phyloP scores from a whole-genome alignment of 2,113 vertebrate genomes.

The Lagopus muta region DNA sequence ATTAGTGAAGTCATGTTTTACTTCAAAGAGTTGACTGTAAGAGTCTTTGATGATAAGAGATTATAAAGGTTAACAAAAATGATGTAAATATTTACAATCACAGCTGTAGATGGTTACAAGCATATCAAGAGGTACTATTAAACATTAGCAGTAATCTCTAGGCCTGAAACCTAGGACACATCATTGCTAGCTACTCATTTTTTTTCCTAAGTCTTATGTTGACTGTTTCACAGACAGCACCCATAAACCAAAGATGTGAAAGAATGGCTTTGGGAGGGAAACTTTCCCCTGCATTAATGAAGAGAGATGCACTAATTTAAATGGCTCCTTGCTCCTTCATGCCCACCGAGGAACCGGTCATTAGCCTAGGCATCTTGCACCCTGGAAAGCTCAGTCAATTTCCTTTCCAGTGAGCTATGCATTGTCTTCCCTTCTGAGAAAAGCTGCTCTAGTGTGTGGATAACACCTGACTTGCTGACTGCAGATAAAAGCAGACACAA shows the following conservation, averaged over 20 bases:
- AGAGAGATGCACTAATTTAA: background rate
- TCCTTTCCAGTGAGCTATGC: background rate
- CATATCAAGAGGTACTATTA: background rate
- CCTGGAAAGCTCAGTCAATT: background rate
- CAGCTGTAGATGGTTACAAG: background rate
- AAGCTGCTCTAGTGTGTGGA: background rate
- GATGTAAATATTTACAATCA: background rate
- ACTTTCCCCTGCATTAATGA: rapidly evolving
- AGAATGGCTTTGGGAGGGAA: background rate
- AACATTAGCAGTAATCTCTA: background rate
- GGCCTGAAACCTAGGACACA: background rate
- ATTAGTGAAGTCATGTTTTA: background rate
- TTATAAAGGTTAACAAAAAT: background rate
- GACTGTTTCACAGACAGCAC: background rate
- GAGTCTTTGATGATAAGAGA: background rate
- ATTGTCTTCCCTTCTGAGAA: background rate
- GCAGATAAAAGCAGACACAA: background rate
- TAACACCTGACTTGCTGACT: background rate
- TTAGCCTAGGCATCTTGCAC: background rate
- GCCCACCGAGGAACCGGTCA: background rate
- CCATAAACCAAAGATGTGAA: background rate
- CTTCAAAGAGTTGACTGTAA: background rate
- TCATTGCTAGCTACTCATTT: background rate
- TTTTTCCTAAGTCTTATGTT: background rate
- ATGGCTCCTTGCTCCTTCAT: background rate